Base-by-base conservation (phyloP, 2,888 invertebrate species). In the Macrophya annulata region DNA sequence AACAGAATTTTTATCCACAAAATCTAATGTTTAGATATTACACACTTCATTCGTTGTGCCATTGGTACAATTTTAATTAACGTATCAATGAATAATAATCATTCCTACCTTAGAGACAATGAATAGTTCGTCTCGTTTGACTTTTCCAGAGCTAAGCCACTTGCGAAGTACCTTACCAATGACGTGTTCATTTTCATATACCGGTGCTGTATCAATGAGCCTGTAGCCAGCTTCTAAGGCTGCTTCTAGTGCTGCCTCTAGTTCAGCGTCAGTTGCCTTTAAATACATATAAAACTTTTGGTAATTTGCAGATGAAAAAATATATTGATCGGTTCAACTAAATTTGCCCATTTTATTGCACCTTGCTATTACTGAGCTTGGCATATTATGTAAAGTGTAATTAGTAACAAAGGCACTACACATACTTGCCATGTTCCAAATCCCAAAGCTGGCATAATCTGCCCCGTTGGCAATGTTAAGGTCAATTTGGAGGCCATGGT, bases 391-490 rank as follows among this genome's bases (percentile, higher is more conserved):
- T 74, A 84, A 62, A 31, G 40, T 15, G 9, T 10, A 65, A 79
- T 62, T 43, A 48, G n/a, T 68, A 48, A 15, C 45, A 12, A 59
- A 43, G 74, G 90, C 90, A 87, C 89, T 89, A 48, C 25, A 94
- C 94, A 94, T 94, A 97, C 97, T 94, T 96, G 96, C 97, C 97
- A 97, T 85, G 97, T 97, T 85, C 97, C 97, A 90, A 96, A 96
- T 82, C 97, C 97, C 79, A 97, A 93, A 83, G 95, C 94, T 8
- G 97, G 97, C 95, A 97, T 96, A 85, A 94, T 94, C 81, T 95
- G 94, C 4, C 96, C 96, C 88, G 93, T 94, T 45, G 94, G 93
- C 1, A 95, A 91, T 10, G 90, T 91, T 79, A 94, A 87, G 86
- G 91, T 92, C 51, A 93, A 89, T 85, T 90, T 90, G 45, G 90